Evolutionary conservation across 2,113 vertebrate genomes (phyloP).

Genomic region (Sinocyclocheilus rhinocerous): DNA sequence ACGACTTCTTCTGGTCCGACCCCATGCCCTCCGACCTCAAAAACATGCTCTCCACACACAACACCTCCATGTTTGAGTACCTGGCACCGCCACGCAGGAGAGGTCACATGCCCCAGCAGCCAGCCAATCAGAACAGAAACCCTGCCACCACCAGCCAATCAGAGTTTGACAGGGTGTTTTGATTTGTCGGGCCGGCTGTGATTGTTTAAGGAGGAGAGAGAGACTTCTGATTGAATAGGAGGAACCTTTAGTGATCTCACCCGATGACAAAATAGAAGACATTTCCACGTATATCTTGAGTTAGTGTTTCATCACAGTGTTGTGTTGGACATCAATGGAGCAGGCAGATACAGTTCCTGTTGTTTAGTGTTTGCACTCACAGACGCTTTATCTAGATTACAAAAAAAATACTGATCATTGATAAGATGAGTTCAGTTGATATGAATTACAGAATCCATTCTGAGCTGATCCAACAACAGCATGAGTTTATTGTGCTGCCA

Average conservation of each 20-base stretch:
- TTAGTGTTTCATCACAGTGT: background rate
- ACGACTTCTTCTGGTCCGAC: conserved; percentile 99
- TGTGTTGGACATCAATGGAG: background rate
- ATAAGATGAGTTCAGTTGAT: background rate
- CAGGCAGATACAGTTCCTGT: background rate
- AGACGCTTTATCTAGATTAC: background rate
- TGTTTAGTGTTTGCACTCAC: background rate
- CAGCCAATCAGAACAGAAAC: conserved; percentile 92
- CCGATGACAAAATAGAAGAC: background rate
- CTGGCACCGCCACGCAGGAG: conserved; percentile 89
- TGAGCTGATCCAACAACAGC: background rate
- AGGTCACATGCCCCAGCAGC: conserved; percentile 94
- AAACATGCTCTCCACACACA: conserved; percentile 97
- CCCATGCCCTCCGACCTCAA: conserved; percentile 99
- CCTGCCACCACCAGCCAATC: conserved; percentile 92
- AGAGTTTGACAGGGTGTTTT: conserved; percentile 95
- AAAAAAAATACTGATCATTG: background rate
- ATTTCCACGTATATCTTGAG: background rate
- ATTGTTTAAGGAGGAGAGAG: background rate
- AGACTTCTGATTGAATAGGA: background rate
- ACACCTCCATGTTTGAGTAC: conserved; percentile 99
- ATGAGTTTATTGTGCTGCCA: background rate
- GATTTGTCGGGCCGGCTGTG: conserved; percentile 55
- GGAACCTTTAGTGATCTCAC: background rate
- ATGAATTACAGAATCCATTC: background rate